These are phyloP conservation scores for Drosophila melanica DNA, from an alignment of 1,140 invertebrate species.

Conservation along the genomic window DNA sequence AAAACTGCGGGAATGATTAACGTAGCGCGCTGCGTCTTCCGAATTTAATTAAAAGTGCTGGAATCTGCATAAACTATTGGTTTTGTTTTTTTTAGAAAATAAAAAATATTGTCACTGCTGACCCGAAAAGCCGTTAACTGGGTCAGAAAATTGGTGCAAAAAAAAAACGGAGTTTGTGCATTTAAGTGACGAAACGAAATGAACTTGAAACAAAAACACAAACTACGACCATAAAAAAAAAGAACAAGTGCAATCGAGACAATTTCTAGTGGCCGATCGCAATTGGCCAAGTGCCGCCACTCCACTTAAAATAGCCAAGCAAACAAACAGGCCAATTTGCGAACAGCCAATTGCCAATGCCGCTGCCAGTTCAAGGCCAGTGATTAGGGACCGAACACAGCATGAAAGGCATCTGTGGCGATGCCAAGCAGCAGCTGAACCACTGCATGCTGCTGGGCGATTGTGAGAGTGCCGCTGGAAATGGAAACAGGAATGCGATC, in stretches of 20 bases:
- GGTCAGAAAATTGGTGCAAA: slow-evolving; percentile 38
- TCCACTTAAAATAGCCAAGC: slow-evolving; percentile 8
- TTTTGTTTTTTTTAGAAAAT: slow-evolving; percentile 27
- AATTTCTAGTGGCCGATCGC: slow-evolving; percentile 9
- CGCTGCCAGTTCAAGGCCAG: slow-evolving; percentile 12
- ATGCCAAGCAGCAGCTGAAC: slow-evolving; percentile 71
- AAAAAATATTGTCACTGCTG: slow-evolving; percentile 22
- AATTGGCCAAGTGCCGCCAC: neutral
- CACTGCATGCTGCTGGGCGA: slow-evolving; percentile 65
- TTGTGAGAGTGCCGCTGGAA: slow-evolving; percentile 27
- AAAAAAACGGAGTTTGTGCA: slow-evolving; percentile 21
- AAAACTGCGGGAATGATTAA: slow-evolving; percentile 13
- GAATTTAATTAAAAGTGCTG: slow-evolving; percentile 50
- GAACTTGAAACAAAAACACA: slow-evolving; percentile 50
- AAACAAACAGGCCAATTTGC: slow-evolving; percentile 4
- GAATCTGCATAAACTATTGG: slow-evolving; percentile 5
- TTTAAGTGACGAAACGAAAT: slow-evolving; percentile 43
- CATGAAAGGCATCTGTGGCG: slow-evolving; percentile 77
- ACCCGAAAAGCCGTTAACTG: slow-evolving; percentile 66
- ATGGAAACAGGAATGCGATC: neutral
- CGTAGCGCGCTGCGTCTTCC: slow-evolving; percentile 5
- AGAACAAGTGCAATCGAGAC: slow-evolving; percentile 32
- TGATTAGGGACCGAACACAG: slow-evolving; percentile 11
- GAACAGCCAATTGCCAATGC: slow-evolving; percentile 17
- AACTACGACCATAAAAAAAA: neutral